Conservation (phyloP, 2,888 invertebrate genomes). For the Cephus pygmeus region DNA sequence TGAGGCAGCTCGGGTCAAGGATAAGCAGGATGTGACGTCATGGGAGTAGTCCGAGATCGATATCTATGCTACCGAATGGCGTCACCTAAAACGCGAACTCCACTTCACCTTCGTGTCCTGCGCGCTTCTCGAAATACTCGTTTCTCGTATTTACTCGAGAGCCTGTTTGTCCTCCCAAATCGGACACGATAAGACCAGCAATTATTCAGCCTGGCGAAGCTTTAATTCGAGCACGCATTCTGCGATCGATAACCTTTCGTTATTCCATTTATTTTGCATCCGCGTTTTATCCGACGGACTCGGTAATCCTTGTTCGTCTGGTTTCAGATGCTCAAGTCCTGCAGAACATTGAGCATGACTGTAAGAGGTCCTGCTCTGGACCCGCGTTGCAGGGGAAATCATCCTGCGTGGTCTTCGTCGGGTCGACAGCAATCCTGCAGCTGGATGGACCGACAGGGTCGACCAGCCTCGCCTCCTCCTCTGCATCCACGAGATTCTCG, state of each 20-base stretch:
- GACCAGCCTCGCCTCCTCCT: constrained; percentile 87
- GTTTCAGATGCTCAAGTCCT: constrained; percentile 88
- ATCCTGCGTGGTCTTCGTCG: constrained; percentile 61
- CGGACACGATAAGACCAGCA: no score
- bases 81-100: not conserved
- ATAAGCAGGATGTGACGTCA: constrained; percentile 65
- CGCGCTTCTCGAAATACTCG: no score
- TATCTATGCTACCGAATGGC: constrained; percentile 32
- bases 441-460: constrained; percentile 93
- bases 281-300: not conserved
- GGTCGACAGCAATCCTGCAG: constrained; percentile 82
- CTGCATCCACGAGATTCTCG: constrained; percentile 68
- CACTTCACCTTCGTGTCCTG: no score
- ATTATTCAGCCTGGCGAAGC: no score
- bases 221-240: no score
- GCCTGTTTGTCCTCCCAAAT: no score
- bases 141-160: no score
- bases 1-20: constrained; percentile 61
- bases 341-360: constrained; percentile 89
- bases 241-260: not conserved
- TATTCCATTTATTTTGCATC: not conserved
- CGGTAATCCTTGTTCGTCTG: not conserved
- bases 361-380: constrained; percentile 84
- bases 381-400: constrained; percentile 67
- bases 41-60: constrained; percentile 57